Conservation (phyloP, 2,797 vertebrate genomes). For the Phoebastria nigripes region DNA sequence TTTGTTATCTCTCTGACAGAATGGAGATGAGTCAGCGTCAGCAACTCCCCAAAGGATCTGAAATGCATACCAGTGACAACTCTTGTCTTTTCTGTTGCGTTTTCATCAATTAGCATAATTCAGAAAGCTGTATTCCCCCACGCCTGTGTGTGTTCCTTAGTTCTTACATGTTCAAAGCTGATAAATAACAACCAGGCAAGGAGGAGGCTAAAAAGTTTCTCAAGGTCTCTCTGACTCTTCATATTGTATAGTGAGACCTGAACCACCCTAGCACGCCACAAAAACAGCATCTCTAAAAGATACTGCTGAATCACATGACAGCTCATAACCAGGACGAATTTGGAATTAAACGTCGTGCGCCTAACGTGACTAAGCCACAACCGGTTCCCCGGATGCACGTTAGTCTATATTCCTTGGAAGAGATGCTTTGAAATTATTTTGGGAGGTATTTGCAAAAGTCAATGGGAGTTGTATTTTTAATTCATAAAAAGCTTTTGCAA, state of each 20-base stretch:
- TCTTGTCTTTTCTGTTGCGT: background rate
- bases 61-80: background rate
- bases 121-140: background rate
- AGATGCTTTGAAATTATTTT: background rate
- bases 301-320: background rate
- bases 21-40: background rate
- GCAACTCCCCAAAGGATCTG: background rate
- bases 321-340: background rate
- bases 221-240: background rate
- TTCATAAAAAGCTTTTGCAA: background rate
- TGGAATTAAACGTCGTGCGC: background rate
- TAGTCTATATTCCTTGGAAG: background rate
- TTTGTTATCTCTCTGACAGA: background rate
- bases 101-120: too few species aligned
- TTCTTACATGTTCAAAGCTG: background rate
- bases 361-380: background rate
- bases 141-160: background rate
- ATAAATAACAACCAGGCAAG: background rate
- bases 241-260: fast-evolving
- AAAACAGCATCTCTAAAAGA: background rate
- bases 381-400: background rate
- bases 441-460: background rate
- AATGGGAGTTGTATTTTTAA: background rate
- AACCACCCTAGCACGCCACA: background rate
- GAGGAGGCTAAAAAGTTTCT: background rate